Conservation (phyloP, 2,113 vertebrate species). For the Danionella cerebrum region DNA sequence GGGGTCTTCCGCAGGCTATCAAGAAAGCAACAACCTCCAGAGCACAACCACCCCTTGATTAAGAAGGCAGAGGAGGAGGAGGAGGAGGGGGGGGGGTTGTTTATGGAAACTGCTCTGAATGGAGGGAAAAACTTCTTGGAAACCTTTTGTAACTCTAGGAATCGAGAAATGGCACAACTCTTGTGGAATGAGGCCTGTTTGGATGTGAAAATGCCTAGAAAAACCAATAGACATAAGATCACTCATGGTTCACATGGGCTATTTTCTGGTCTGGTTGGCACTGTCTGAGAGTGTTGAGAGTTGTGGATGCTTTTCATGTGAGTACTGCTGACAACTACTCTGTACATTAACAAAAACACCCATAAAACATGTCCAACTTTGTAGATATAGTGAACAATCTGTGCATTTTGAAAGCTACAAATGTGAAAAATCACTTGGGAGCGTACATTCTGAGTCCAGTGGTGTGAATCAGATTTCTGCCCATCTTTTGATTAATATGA, state of each 20-base stretch:
- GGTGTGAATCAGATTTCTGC: slow-evolving; percentile 32
- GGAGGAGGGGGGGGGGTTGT: slow-evolving; percentile 1
- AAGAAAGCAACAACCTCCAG: not conserved
- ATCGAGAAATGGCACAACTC: not conserved
- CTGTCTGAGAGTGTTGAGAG: not conserved
- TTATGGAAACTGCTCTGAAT: not conserved
- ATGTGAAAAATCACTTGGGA: not conserved
- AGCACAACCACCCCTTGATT: not conserved
- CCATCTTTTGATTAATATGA: slow-evolving; percentile 52
- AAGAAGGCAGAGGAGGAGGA: too few species aligned
- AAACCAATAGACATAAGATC: too few species aligned
- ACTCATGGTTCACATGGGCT: too few species aligned
- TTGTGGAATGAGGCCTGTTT: not conserved
- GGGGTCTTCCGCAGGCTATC: too few species aligned
- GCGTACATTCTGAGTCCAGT: not conserved
- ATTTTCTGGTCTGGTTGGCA: not conserved
- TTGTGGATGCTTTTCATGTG: not conserved
- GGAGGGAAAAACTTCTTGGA: slow-evolving; percentile 1
- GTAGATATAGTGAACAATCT: not conserved
- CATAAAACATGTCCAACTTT: not conserved
- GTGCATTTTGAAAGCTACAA: not conserved
- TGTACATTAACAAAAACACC: not conserved
- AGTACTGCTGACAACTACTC: not conserved
- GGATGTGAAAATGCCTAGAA: not conserved
- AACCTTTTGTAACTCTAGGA: slow-evolving; percentile 5